These are phyloP conservation scores for Pachycephala philippinensis DNA, from an alignment of 2,113 vertebrate genomes.

Conservation along the genomic window DNA sequence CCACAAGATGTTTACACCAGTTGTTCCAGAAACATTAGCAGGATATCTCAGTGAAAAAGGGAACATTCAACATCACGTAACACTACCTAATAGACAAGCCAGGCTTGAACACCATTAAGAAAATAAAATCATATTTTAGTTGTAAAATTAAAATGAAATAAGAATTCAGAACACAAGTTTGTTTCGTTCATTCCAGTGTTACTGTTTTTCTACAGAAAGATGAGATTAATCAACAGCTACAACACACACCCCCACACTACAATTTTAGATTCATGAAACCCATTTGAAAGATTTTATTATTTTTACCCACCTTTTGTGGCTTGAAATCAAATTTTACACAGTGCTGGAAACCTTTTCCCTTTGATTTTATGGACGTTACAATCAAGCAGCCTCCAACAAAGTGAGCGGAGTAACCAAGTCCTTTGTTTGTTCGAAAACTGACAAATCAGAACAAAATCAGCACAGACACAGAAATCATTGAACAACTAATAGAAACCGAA, in stretches of 20 bases:
- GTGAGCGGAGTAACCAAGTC: constrained; percentile 97
- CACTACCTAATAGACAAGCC: neutral
- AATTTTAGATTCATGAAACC: neutral
- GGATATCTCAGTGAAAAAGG: neutral
- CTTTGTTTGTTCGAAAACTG: constrained; percentile 97
- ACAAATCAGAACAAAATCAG: constrained; percentile 37
- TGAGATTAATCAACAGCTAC: neutral
- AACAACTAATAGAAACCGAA: neutral
- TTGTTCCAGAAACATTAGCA: neutral
- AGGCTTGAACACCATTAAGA: neutral
- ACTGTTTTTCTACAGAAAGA: neutral
- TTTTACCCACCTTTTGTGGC: constrained; percentile 89
- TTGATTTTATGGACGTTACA: constrained; percentile 95
- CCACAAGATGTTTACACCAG: neutral
- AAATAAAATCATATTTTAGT: neutral
- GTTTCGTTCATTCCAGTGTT: neutral
- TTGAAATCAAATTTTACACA: constrained; percentile 99
- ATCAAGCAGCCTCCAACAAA: constrained; percentile 96
- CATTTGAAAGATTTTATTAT: neutral
- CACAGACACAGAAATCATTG: neutral
- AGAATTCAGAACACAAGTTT: neutral
- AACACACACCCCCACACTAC: neutral
- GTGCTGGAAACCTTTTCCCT: constrained; percentile 98
- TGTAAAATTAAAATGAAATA: neutral
- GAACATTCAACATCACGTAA: neutral